These are phyloP conservation scores for Chrysocyon brachyurus DNA, from an alignment of 2,797 vertebrate genomes.

Conservation along the genomic window DNA sequence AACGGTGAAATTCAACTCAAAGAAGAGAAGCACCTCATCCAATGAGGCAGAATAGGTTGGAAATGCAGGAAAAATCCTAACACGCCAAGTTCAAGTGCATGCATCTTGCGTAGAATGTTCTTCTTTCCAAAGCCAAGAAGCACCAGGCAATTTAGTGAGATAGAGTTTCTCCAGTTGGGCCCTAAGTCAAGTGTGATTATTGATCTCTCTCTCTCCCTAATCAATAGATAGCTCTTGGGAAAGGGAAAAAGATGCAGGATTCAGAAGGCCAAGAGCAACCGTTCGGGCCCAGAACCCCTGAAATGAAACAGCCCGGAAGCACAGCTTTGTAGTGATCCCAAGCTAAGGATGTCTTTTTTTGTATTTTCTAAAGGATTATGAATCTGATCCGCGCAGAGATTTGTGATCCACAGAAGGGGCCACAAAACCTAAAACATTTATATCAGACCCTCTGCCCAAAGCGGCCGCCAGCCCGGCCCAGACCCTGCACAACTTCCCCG, in stretches of 20 bases:
- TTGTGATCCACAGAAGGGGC: not conserved
- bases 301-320: conserved; percentile 21
- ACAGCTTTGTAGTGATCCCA: not conserved
- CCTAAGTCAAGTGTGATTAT: conserved; percentile 21
- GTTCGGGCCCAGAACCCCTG: not conserved
- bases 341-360: not conserved
- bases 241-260: not conserved
- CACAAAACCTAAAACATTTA: not conserved
- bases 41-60: not conserved
- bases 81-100: not conserved
- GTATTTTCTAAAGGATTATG: not conserved
- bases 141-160: not conserved
- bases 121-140: conserved; percentile 6
- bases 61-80: conserved; percentile 7
- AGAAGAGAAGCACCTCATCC: not conserved
- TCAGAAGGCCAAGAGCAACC: not conserved
- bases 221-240: not conserved
- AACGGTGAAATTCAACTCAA: conserved; percentile 7
- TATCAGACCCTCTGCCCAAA: not conserved
- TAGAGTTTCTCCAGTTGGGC: not conserved
- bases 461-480: not conserved
- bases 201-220: conserved; percentile 26
- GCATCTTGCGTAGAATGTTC: not conserved
- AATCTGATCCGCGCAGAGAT: conserved; percentile 18
- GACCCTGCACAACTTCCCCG: not conserved